Percentiles rank a stretch among this genome's conserved stretches.
Evolutionary conservation across 2,797 vertebrate genomes (phyloP).

Genomic region (Liasis olivaceus): DNA sequence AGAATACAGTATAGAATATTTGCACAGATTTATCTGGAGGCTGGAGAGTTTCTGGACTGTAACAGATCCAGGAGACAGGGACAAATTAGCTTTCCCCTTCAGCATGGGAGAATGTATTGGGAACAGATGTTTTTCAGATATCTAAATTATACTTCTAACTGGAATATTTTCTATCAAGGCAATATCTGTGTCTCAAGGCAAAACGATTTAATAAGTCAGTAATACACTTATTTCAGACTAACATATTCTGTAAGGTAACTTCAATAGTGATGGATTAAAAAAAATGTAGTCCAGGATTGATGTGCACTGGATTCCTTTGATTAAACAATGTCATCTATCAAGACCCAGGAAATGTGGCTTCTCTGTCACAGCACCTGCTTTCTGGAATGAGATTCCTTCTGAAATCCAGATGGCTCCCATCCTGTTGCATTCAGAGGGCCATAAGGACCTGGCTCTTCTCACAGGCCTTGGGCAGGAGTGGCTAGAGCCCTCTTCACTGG

Average conservation of each 20-base stretch:
- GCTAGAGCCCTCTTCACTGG: background rate
- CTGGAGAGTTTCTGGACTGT: constrained; percentile 7
- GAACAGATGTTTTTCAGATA: constrained; percentile 12
- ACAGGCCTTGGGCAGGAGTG: background rate
- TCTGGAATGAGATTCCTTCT: background rate
- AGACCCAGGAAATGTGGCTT: background rate
- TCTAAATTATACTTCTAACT: constrained; percentile 19
- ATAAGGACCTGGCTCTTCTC: background rate
- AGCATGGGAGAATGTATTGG: constrained; percentile 2
- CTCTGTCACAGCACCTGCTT: background rate
- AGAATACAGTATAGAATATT: background rate
- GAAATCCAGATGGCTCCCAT: background rate
- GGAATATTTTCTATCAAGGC: constrained; percentile 3
- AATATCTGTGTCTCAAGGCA: constrained; percentile 3
- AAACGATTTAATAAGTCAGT: background rate
- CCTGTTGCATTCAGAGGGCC: background rate
- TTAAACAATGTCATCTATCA: background rate
- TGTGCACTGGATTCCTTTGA: background rate
- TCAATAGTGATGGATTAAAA: background rate
- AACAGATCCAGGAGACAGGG: constrained; percentile 18
- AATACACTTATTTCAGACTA: background rate
- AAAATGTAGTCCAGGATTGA: background rate
- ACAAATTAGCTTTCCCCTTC: constrained; percentile 3
- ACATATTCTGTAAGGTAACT: background rate
- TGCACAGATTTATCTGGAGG: constrained; percentile 3